Evolutionary conservation across 1,140 invertebrate genomes (phyloP).

Genomic region (Drosophila ohnishii): DNA sequence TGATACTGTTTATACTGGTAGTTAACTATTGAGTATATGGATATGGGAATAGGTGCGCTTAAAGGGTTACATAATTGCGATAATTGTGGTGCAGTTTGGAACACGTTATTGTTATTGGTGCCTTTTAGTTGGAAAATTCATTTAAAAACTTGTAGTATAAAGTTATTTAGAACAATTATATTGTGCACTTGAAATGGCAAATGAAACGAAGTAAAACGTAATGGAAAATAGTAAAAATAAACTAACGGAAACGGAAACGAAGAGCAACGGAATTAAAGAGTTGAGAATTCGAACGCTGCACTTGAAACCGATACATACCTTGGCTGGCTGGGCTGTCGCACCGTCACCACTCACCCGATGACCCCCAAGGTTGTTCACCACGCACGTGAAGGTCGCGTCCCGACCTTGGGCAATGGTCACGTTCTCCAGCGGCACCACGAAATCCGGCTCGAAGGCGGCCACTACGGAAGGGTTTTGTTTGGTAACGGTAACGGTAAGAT

Average conservation of each 20-base stretch:
- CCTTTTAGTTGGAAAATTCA: constrained; percentile 49
- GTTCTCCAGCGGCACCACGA: constrained; percentile 92
- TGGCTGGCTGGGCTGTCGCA: constrained; percentile 86
- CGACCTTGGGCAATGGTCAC: constrained; percentile 93
- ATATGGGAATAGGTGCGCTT: constrained; percentile 44
- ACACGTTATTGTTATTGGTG: constrained; percentile 44
- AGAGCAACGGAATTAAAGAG: constrained; percentile 1
- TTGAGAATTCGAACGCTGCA: constrained; percentile 56
- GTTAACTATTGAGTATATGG: constrained; percentile 35
- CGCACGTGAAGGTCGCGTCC: constrained; percentile 94
- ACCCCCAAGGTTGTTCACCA: constrained; percentile 95
- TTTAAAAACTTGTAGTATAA: constrained; percentile 41
- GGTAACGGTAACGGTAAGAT: constrained; percentile 76
- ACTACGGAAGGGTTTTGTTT: constrained; percentile 81
- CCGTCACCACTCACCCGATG: constrained; percentile 95
- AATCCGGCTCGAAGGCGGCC: constrained; percentile 91
- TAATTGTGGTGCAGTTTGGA: constrained; percentile 58
- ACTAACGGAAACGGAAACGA: background rate
- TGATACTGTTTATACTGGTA: constrained; percentile 48
- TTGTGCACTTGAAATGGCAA: constrained; percentile 67
- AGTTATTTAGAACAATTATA: constrained; percentile 27
- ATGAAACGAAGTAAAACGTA: constrained; percentile 21
- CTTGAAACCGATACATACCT: constrained; percentile 88
- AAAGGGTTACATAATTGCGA: constrained; percentile 54
- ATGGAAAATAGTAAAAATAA: background rate